phyloP scores from a whole-genome alignment of 2,113 vertebrate genomes.

The Pycnonotus jocosus region DNA sequence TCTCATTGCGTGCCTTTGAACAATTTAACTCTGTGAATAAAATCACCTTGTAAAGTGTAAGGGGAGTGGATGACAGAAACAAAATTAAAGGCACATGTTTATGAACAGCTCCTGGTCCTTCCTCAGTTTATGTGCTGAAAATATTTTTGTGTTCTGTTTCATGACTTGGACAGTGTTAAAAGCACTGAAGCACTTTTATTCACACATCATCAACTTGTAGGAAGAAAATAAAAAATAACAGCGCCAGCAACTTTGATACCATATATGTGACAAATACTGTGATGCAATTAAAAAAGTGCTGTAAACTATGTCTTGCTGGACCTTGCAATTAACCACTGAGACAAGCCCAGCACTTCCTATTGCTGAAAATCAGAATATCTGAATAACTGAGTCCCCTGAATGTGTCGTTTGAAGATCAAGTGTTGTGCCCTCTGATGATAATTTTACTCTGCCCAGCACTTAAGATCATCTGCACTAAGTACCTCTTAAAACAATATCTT shows the following conservation, averaged over 20 bases:
- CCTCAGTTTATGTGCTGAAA: conserved; percentile 3
- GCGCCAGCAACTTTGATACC: neutral
- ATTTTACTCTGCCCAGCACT: neutral
- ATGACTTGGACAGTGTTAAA: conserved; percentile 22
- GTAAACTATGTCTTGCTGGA: neutral
- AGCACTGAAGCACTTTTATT: conserved; percentile 37
- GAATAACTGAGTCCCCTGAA: neutral
- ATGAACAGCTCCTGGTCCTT: neutral
- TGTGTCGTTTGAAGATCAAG: neutral
- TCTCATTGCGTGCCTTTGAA: neutral
- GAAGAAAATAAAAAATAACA: neutral
- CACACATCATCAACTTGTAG: conserved; percentile 11
- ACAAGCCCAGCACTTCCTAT: neutral
- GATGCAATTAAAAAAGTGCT: neutral
- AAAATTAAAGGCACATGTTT: conserved; percentile 29
- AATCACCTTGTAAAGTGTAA: neutral
- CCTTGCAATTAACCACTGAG: neutral
- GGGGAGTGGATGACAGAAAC: neutral
- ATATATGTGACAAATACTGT: neutral
- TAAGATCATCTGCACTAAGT: neutral
- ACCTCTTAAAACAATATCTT: neutral
- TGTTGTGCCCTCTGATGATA: neutral
- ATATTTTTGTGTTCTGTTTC: conserved; percentile 38
- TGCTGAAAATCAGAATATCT: neutral
- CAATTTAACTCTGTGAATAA: neutral